Evolutionary conservation across 2,888 invertebrate species (phyloP), one percentile per base, ranked within the genome.

Genomic region (Koerneria pararmatus): DNA sequence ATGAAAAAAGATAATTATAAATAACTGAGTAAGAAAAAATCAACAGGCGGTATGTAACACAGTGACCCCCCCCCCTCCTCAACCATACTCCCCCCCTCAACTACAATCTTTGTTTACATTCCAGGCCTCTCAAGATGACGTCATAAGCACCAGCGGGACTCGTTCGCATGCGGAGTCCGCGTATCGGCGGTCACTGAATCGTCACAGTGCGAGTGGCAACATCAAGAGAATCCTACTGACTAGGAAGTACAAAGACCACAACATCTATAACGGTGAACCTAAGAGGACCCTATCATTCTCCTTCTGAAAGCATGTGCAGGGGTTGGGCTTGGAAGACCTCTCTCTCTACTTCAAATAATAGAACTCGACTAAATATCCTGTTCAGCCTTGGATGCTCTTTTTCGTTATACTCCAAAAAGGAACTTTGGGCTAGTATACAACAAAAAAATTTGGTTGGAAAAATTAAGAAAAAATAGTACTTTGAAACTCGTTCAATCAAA

Each of bases 221-320:
- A 85, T 87, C 37, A 88, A 88, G 78, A 81, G 87, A 65, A 86
- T 88, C 65, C 83, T 88, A 61, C 83, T 88, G 48, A 88, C 87
- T 4, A 78, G 87, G 68, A 87, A 88, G 70, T 87, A 88, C 15
- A 87, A 87, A 75, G 87, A 88, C 41, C 84, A 86, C 63, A 86
- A 86, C 68, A 74, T 80, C 35, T 78, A 76, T 56, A 80, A 74
- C 58, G 76, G 74, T 75, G 31, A 24, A 64, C 3, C n/a, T n/a
- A n/a, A n/a, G n/a, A n/a, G n/a, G n/a, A n/a, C n/a, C n/a, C n/a
- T n/a, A n/a, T n/a, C n/a, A n/a, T n/a, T n/a, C n/a, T n/a, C n/a
- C n/a, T n/a, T n/a, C n/a, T n/a, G n/a, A n/a, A n/a, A n/a, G n/a
- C n/a, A n/a, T n/a, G n/a, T n/a, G n/a, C n/a, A n/a, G n/a, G n/a